Evolutionary conservation across 1,140 invertebrate species (phyloP), one percentile per base, ranked within the genome.

Genomic region (Samia ricini): DNA sequence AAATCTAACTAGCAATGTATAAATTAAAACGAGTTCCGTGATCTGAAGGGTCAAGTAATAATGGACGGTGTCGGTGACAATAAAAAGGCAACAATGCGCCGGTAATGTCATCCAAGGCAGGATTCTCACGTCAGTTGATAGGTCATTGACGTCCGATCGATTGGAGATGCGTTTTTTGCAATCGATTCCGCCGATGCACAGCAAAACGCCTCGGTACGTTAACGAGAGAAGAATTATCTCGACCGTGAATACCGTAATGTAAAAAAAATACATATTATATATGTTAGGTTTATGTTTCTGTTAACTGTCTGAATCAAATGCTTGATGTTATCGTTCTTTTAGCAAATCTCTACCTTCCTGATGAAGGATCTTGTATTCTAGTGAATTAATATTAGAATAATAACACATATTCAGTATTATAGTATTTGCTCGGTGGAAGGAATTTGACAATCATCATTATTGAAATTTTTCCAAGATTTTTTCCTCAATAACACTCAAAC

Each of bases 71-170:
- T 42, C 33, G 33, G 1, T 55, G 33, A 57, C 61, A 66, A 72
- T 68, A 79, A 84, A 84, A 84, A 84, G 64, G 51, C 56, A 63
- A 83, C 82, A 85, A 85, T 82, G 71, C 72, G 56, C 23, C 33
- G 64, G 74, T 74, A 80, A 76, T 76, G 74, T 81, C 81, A 82
- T 74, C 76, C 66, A 51, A 60, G 68, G 61, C 76, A 68, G 77
- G 81, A 88, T 85, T 88, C 85, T 79, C 85, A 88, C 85, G 80
- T 85, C 68, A 52, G 22, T 56, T 52, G 68, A 68, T 61, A 60
- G 81, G 83, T 83, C 83, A 73, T 81, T 82, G 78, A 85, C 81
- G 75, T 71, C 60, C 61, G 69, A 80, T 83, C 81, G 79, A 85
- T 83, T 73, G 74, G 69, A 57, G 60, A 60, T 42, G 23, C 61